Evolutionary conservation across 2,797 vertebrate genomes (phyloP).

Genomic region (Lepidocolaptes lacrymiger): DNA sequence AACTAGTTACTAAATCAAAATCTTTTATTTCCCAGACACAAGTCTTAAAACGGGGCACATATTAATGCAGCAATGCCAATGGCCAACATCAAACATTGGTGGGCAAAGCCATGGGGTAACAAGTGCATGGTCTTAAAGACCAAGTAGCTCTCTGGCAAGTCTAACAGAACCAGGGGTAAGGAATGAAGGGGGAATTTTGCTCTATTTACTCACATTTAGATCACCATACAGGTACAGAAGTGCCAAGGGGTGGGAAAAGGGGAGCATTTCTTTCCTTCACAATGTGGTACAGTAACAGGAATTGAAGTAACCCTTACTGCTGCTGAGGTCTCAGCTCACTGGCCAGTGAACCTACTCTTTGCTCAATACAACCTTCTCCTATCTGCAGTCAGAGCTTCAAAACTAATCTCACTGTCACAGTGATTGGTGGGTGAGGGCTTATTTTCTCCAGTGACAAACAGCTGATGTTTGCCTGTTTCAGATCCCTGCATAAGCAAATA

Average conservation of each 20-base stretch:
- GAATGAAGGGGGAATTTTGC: background rate
- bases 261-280: background rate
- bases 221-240: background rate
- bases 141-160: background rate
- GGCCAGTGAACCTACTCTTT: background rate
- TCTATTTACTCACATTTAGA: background rate
- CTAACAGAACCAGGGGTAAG: background rate
- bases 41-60: background rate
- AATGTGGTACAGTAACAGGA: background rate
- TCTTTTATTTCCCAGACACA: background rate
- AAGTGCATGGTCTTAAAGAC: constrained; percentile 1
- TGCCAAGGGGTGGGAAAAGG: background rate
- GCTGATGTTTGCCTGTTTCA: constrained; percentile 32
- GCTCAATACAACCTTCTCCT: background rate
- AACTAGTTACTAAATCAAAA: background rate
- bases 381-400: constrained; percentile 4
- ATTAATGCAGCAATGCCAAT: background rate
- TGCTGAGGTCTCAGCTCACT: background rate
- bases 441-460: constrained; percentile 5
- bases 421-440: background rate
- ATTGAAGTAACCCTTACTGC: background rate
- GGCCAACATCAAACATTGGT: background rate
- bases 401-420: background rate
- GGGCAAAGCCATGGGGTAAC: background rate
- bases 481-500: constrained; percentile 25